A percentile compares a stretch with the other conserved stretches of the same genome.
Evolutionary conservation across 2,888 invertebrate species (phyloP).

Genomic region (Eristalinus aeneus): DNA sequence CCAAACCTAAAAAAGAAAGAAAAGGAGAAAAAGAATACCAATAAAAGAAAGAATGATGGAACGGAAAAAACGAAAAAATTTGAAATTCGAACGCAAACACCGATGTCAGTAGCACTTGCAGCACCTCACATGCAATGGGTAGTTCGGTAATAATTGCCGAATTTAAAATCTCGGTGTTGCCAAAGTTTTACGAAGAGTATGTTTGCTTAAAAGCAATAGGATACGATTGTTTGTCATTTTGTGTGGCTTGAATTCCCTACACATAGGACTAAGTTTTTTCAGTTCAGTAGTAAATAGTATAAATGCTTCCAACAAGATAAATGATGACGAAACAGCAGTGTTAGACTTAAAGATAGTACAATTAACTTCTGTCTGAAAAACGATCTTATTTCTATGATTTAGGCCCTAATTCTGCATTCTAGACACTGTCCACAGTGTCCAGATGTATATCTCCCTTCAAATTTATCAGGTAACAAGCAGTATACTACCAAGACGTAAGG

Average conservation of each 20-base stretch:
- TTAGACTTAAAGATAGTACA: too few species aligned
- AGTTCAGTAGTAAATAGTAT: too few species aligned
- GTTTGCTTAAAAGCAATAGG: background rate
- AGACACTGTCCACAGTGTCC: too few species aligned
- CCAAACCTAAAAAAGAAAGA: background rate
- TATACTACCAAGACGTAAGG: background rate
- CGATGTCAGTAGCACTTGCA: constrained; percentile 27
- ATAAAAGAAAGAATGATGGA: background rate
- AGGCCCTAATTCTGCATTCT: too few species aligned
- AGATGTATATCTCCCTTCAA: background rate
- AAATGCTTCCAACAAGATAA: too few species aligned
- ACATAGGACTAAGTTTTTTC: too few species aligned
- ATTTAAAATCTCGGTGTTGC: constrained; percentile 6
- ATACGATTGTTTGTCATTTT: too few species aligned
- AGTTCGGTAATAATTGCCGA: background rate
- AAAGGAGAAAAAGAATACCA: background rate
- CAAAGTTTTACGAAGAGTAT: background rate
- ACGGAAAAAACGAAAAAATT: background rate
- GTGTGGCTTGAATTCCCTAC: too few species aligned
- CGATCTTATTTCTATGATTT: too few species aligned
- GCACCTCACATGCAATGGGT: constrained; percentile 19
- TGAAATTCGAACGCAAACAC: constrained; percentile 19
- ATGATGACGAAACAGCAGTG: too few species aligned
- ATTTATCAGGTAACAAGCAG: background rate
- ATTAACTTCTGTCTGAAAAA: too few species aligned